Conservation (phyloP, 2,797 vertebrate species). For the Gallinago stenura region DNA sequence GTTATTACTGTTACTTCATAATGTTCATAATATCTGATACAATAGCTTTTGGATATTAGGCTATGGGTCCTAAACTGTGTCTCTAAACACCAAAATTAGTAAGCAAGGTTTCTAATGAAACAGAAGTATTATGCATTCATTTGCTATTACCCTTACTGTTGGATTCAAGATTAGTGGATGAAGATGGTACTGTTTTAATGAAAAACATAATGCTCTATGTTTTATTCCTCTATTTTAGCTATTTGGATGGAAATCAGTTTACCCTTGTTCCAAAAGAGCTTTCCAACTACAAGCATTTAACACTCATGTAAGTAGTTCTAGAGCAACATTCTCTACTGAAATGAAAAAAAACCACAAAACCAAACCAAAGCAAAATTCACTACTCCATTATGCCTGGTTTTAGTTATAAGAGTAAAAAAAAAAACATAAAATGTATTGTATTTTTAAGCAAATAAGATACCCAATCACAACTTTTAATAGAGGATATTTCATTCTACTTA, state of each 20-base stretch:
- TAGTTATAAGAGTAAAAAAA: background rate
- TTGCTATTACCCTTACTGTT: background rate
- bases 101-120: background rate
- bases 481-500: background rate
- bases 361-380: background rate
- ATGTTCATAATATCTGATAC: background rate
- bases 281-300: slow-evolving; percentile 95
- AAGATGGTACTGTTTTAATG: background rate
- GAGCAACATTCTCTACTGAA: background rate
- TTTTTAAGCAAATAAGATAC: background rate
- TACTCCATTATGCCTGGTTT: background rate
- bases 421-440: background rate
- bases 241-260: slow-evolving; percentile 98
- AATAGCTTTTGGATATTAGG: background rate
- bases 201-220: background rate
- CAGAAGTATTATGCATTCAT: background rate
- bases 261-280: slow-evolving; percentile 95
- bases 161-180: background rate
- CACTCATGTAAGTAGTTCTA: slow-evolving; percentile 91
- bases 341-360: background rate
- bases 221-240: slow-evolving; percentile 76
- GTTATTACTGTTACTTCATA: background rate
- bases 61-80: background rate
- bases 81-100: background rate
- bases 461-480: background rate